Percentiles rank a stretch among this genome's conserved stretches.
Evolutionary conservation across 2,113 vertebrate genomes (phyloP).

Genomic region (Meles meles): DNA sequence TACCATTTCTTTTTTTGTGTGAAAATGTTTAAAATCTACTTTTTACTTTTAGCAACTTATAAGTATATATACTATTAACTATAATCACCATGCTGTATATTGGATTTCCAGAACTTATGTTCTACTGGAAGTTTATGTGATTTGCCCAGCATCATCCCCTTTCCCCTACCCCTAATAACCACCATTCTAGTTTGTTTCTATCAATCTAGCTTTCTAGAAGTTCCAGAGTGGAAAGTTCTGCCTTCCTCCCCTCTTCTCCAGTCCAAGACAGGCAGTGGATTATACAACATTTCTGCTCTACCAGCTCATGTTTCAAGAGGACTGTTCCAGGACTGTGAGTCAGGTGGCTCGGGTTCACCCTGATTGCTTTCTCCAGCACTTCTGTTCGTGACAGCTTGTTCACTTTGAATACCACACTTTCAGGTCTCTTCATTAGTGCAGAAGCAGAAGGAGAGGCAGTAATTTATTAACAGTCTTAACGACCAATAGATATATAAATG

Average conservation of each 20-base stretch:
- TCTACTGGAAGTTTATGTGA: not conserved
- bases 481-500: not conserved
- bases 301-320: not conserved
- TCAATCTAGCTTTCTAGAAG: not conserved
- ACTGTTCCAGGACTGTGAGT: rapidly evolving
- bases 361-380: not conserved
- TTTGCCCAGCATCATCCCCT: not conserved
- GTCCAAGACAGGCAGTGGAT: not conserved
- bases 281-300: not conserved
- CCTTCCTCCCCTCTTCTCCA: not conserved
- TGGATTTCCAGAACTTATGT: not conserved
- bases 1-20: not conserved
- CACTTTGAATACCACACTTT: not conserved
- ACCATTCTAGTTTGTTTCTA: not conserved
- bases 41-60: not conserved
- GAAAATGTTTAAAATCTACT: not conserved
- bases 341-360: not conserved
- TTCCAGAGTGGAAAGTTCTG: not conserved
- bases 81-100: not conserved
- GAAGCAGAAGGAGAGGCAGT: not conserved
- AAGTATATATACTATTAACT: not conserved
- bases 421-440: not conserved
- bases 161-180: not conserved
- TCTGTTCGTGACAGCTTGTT: not conserved
- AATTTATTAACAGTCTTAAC: not conserved